Evolutionary conservation across 2,113 vertebrate species (phyloP).

Genomic region (Tetrao urogallus): DNA sequence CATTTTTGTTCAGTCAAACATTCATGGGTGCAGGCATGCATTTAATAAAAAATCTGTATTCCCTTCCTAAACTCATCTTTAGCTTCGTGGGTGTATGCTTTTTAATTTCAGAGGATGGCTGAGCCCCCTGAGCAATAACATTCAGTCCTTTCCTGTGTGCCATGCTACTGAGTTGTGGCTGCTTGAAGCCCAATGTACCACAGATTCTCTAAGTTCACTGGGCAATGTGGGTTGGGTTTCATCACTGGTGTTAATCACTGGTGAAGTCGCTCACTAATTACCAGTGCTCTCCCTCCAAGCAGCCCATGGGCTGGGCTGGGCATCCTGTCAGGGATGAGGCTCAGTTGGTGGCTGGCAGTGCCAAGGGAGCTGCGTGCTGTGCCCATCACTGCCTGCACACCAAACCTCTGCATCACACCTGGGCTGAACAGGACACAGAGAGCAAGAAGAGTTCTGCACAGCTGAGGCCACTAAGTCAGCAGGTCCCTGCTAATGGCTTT

Average conservation of each 20-base stretch:
- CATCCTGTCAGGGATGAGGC: accelerated
- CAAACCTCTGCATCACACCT: not conserved
- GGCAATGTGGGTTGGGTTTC: not conserved
- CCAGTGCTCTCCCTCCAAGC: not conserved
- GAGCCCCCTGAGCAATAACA: not conserved
- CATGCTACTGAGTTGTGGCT: not conserved
- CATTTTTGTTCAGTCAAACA: not conserved
- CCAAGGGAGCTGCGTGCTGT: not conserved
- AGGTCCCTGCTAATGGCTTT: not conserved
- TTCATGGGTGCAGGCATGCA: accelerated
- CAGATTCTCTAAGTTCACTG: accelerated
- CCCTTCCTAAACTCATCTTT: not conserved
- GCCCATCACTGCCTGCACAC: not conserved
- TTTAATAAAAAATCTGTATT: not conserved
- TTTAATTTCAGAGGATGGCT: not conserved
- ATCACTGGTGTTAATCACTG: not conserved
- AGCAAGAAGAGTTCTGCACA: not conserved
- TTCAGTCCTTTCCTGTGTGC: not conserved
- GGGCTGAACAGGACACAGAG: not conserved
- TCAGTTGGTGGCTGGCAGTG: not conserved
- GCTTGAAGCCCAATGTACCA: not conserved
- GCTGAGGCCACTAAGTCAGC: not conserved
- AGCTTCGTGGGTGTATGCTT: not conserved
- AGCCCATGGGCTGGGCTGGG: not conserved
- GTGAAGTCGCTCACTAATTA: no score